A percentile compares a stretch with the other conserved stretches of the same genome.
phyloP scores from a whole-genome alignment of 2,113 vertebrate genomes.

The Nettapus auritus region DNA sequence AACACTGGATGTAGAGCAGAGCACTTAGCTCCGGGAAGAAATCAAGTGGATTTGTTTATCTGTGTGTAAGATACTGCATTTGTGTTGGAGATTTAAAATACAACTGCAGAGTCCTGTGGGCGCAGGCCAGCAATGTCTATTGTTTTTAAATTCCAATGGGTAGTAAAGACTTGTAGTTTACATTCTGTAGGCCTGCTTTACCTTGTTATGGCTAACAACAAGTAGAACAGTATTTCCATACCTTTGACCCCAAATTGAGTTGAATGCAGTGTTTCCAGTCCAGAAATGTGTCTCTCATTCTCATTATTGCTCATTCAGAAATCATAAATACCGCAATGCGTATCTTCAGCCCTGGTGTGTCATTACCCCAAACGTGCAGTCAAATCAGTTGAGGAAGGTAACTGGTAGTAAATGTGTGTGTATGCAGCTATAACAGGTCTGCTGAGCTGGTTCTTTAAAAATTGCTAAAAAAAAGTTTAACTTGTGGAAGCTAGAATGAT shows the following conservation, averaged over 20 bases:
- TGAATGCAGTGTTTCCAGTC: background rate
- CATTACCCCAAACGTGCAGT: accelerated
- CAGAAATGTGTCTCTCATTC: background rate
- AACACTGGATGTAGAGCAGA: background rate
- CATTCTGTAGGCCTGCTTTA: background rate
- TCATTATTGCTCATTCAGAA: background rate
- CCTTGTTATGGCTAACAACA: background rate
- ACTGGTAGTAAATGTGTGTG: background rate
- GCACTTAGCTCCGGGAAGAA: background rate
- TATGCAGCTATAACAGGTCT: background rate
- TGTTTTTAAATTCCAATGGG: background rate
- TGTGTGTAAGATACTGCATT: background rate
- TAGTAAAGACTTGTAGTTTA: background rate
- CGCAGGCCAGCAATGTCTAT: background rate
- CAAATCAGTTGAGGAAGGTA: background rate
- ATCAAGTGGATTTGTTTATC: slow-evolving; percentile 24
- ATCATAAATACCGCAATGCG: background rate
- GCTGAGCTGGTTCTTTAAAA: background rate
- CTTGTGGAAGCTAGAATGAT: background rate
- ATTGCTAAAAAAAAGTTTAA: background rate
- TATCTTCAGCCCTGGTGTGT: background rate
- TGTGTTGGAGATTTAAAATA: background rate
- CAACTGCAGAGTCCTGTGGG: background rate
- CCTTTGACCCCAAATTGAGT: background rate
- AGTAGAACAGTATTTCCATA: background rate